Evolutionary conservation across 2,888 invertebrate species (phyloP).

Genomic region (Diachrysia chrysitis): DNA sequence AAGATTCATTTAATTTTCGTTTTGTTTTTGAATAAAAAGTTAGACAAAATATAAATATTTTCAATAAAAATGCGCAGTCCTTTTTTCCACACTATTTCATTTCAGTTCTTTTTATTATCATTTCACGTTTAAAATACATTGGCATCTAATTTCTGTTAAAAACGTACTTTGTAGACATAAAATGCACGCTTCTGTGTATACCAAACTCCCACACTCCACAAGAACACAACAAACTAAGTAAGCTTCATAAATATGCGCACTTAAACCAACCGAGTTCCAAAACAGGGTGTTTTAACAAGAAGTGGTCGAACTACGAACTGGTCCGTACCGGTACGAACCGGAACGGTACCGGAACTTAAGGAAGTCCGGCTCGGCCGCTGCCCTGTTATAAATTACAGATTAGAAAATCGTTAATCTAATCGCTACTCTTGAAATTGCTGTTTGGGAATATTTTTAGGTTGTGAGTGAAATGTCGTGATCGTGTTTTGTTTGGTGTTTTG

Average conservation of each 20-base stretch:
- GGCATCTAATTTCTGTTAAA: background rate
- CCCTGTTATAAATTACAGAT: conserved; percentile 83
- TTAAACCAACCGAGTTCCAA: conserved; percentile 41
- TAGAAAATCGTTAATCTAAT: conserved; percentile 85
- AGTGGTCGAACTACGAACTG: conserved; percentile 54
- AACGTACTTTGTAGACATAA: background rate
- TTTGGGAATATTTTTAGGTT: conserved; percentile 20
- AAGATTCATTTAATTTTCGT: too few relatives aligned
- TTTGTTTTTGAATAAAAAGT: too few relatives aligned
- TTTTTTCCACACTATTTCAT: too few relatives aligned
- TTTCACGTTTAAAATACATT: too few relatives aligned
- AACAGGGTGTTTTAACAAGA: conserved; percentile 51
- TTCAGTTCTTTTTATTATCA: too few relatives aligned
- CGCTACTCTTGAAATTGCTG: conserved; percentile 60
- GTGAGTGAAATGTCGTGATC: conserved; percentile 12
- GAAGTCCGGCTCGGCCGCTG: conserved; percentile 74
- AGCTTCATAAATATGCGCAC: conserved; percentile 58
- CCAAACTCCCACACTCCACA: conserved; percentile 33
- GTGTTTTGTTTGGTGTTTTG: conserved; percentile 3
- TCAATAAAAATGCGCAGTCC: too few relatives aligned
- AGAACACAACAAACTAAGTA: conserved; percentile 1
- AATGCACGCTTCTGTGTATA: conserved; percentile 8
- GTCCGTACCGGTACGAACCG: conserved; percentile 10
- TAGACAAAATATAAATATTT: too few relatives aligned
- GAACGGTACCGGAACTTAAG: conserved; percentile 68